These are phyloP conservation scores for Pseudotriccus pelzelni DNA, from an alignment of 2,797 vertebrate genomes.

Conservation along the genomic window DNA sequence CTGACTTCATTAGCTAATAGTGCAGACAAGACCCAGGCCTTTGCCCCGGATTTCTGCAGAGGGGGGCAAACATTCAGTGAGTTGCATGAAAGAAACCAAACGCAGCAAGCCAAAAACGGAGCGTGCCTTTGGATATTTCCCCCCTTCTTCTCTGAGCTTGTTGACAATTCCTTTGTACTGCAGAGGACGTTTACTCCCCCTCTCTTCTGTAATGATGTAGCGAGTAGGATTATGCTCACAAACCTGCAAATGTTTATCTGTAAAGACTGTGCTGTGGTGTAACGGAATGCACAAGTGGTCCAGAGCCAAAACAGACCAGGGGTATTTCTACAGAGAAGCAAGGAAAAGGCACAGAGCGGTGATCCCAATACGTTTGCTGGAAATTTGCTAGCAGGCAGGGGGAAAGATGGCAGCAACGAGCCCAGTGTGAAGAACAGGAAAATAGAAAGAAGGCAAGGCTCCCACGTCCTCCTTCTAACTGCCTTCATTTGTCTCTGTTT, in stretches of 20 bases:
- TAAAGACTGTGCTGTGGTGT: not conserved
- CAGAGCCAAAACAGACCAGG: not conserved
- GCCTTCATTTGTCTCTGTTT: constrained; percentile 41
- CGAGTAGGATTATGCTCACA: not conserved
- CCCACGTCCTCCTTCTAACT: not conserved
- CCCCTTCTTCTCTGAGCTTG: not conserved
- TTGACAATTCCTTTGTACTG: constrained; percentile 3
- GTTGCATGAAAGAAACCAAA: not conserved
- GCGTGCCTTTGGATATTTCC: not conserved
- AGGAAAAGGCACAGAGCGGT: not conserved
- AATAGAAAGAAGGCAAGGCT: constrained; percentile 14
- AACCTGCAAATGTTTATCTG: not conserved
- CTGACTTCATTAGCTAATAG: not conserved
- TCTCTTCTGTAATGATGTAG: not conserved
- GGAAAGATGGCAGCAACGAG: not conserved
- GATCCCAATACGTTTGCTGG: not conserved
- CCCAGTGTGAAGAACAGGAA: not conserved
- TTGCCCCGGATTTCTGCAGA: not conserved
- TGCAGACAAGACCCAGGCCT: not conserved
- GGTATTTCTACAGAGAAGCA: not conserved
- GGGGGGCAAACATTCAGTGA: not conserved
- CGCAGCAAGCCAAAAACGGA: not conserved
- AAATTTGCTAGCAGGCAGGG: not conserved
- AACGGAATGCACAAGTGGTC: not conserved
- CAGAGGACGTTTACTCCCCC: not conserved